Base-by-base conservation (phyloP, 2,797 vertebrate genomes). In the Karalla daura region DNA sequence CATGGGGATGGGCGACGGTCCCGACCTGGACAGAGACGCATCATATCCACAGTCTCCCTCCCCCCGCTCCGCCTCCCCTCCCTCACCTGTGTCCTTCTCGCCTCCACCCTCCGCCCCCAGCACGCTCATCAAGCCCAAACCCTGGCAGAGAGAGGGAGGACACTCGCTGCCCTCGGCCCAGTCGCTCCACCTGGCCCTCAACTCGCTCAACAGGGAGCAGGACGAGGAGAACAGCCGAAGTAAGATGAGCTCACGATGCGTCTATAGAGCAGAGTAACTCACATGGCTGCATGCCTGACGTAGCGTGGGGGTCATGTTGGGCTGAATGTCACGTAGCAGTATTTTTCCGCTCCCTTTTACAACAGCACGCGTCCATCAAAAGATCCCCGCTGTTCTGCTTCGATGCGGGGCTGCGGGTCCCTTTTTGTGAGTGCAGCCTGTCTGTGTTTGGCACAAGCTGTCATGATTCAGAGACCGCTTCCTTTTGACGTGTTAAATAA, bases 101-200 rank as follows among this genome's bases (percentile, higher is more conserved):
- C 94, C 94, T 33, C 89, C 91, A 30, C 86, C 93, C 0, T 95
- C 94, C 0, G 85, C 91, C 61, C 93, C 91, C 0, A 83, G 56
- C 76, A 95, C 93, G 8, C 91, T 94, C 59, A 91, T 92, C 80
- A 94, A 93, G 75, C 90, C 93, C 66, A 93, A 91, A 75, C 86
- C 92, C 20, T 88, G 92, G 86, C 93, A 90, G 75, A 90, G 91
- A 83, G 93, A 93, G 32, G 90, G 92, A 45, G 93, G 93, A 20
- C 89, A 92, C 62, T 91, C 93, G n/a, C 89, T 94, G 65, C 93
- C 94, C 0, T 88, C 93, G 1, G 92, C 93, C 59, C 93, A 94
- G 77, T 95, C 93, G 1, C 92, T 96, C 59, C 94, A 95, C 81
- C 86, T 96, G 76, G 93, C 94, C 47, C 89, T 96, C 40, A 94